phyloP scores from a whole-genome alignment of 2,888 invertebrate genomes.

The Scaptomyza flava region DNA sequence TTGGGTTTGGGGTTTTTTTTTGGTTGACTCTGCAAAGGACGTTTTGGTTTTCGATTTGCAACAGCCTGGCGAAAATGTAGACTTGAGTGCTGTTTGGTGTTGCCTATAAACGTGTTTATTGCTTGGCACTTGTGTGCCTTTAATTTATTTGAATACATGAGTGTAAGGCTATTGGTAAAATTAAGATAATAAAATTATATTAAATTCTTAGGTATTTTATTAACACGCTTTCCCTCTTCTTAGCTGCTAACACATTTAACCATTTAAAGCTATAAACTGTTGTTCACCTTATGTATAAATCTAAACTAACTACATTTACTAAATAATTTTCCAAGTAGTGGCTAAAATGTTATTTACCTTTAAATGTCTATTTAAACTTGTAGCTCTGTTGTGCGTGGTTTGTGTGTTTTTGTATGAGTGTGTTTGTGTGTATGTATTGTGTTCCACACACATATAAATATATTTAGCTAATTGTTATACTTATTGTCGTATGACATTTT shows the following conservation, averaged over 20 bases:
- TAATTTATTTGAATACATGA: conserved; percentile 1
- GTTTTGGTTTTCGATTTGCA: conserved; percentile 14
- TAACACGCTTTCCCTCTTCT: conserved; percentile 3
- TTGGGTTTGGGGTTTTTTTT: conserved; percentile 6
- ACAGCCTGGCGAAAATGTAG: not conserved
- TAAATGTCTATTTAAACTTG: conserved; percentile 70
- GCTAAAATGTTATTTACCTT: conserved; percentile 73
- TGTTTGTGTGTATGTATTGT: conserved; percentile 47
- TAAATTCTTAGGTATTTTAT: conserved; percentile 2
- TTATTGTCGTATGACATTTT: conserved; percentile 65
- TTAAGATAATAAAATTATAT: conserved; percentile 6
- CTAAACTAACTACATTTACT: conserved; percentile 29
- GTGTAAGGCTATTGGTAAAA: not conserved
- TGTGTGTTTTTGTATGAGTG: conserved; percentile 47
- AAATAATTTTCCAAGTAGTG: conserved; percentile 66
- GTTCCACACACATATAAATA: conserved; percentile 47
- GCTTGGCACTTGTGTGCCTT: conserved; percentile 11
- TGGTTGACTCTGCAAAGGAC: conserved; percentile 12
- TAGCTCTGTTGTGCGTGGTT: conserved; percentile 66
- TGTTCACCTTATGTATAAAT: conserved; percentile 34
- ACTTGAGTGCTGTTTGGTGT: not conserved
- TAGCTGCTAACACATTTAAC: conserved; percentile 23
- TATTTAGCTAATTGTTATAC: conserved; percentile 68
- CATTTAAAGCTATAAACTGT: conserved; percentile 37
- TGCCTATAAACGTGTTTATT: conserved; percentile 11